Evolutionary conservation across 2,888 invertebrate species (phyloP), one percentile per base, ranked within the genome.

Genomic region (Leucophenga montana): DNA sequence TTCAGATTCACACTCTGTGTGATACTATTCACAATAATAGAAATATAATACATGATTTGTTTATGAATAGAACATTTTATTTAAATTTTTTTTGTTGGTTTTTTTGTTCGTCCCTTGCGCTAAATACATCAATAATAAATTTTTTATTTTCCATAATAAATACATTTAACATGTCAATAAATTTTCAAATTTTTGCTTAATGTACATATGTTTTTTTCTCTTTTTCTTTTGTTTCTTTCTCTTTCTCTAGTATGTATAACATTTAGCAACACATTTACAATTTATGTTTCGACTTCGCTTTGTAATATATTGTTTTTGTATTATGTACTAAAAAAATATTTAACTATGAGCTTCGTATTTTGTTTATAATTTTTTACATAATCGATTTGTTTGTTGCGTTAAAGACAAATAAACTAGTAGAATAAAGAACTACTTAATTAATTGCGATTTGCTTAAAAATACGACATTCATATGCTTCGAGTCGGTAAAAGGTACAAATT

Each of bases 401-500:
- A 8, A 39, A 11, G 39, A 39, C 39, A 39, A n/a, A n/a, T 27
- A 27, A 27, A n/a, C n/a, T n/a, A n/a, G n/a, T n/a, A 27, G 39
- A 39, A 39, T 11, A 39, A 39, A 39, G 39, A 11, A 39, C 39
- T 39, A 39, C 39, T 39, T 39, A 39, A 39, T 39, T 39, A 39
- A 39, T 54, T 53, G 20, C n/a, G 8, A 54, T 20, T 54, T 54
- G 11, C 18, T 54, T 57, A 27, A 14, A 31, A 57, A 14, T 14
- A 27, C n/a, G 11, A 31, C 13, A 27, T 57, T 57, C 9, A 64
- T 64, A 64, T 59, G 44, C 50, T 39, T 33, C 39, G 9, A 39
- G 39, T 39, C 39, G 39, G 27, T 46, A 64, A 20, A 64, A 64
- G 62, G 62, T 64, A 64, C 62, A 64, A 64, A 64, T 46, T 64